Percentiles rank a stretch among this genome's conserved stretches.
phyloP scores from a whole-genome alignment of 2,113 vertebrate species.

The Pica pica region DNA sequence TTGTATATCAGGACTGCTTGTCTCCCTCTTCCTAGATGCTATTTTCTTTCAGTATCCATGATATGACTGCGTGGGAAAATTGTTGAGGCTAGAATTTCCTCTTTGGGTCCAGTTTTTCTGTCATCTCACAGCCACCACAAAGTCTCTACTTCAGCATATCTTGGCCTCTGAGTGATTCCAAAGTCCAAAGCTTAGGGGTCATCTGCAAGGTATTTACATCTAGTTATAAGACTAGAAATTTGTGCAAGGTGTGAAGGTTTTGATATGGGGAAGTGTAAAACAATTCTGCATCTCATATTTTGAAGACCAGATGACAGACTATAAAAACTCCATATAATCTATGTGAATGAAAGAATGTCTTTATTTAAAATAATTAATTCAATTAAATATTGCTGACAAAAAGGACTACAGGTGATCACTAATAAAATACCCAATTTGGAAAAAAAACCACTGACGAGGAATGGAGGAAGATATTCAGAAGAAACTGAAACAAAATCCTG shows the following conservation, averaged over 20 bases:
- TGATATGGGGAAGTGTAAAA: neutral
- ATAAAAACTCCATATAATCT: neutral
- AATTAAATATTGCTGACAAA: neutral
- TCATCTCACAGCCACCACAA: neutral
- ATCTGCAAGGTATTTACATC: neutral
- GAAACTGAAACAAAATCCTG: neutral
- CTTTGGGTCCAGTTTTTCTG: neutral
- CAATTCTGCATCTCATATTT: neutral
- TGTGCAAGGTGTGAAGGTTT: neutral
- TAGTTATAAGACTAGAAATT: neutral
- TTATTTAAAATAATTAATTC: neutral
- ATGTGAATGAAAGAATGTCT: neutral
- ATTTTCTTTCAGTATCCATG: neutral
- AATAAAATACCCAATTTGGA: neutral
- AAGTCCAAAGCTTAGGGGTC: neutral
- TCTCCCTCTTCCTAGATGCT: neutral
- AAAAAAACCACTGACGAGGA: neutral
- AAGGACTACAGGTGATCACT: neutral
- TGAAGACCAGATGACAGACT: neutral
- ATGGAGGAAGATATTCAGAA: neutral
- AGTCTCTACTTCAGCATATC: neutral
- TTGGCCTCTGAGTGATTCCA: neutral
- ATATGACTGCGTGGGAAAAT: neutral
- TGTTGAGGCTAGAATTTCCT: neutral
- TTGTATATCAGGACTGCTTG: neutral